Base-by-base conservation (phyloP, 1,140 invertebrate genomes). In the Andricus grossulariae region DNA sequence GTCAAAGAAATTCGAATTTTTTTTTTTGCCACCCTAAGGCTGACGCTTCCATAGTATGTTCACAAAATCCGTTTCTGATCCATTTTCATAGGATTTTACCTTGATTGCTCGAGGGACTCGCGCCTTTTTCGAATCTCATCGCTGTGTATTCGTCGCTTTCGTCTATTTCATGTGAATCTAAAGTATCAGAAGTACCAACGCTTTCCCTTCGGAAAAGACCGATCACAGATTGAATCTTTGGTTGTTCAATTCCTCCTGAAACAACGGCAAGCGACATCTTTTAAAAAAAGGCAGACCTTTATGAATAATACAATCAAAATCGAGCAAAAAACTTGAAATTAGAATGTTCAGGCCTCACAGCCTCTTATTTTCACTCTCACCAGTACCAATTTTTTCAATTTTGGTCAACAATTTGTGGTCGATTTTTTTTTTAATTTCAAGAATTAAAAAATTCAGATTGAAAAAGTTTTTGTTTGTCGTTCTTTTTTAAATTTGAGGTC, bases 181-280 rank as follows among this genome's bases (percentile, higher is more conserved):
- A 80, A 74, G 80, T 77, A 77, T 87, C 83, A 8, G 87, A 78
- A 3, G 88, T 87, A 66, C 85, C 89, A 51, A 84, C 83, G 71
- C 91, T 92, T 49, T 92, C 91, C 19, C 89, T 80, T 60, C 91
- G 86, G 85, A 92, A 92, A 39, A 92, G 86, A 73, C 92, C 92
- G 81, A 92, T 92, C 76, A 92, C 92, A 72, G 92, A 92, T 82
- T 91, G 88, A 76, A 90, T 83, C 81, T 91, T 91, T 71, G 90
- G 92, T 80, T 92, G 90, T 80, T 92, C 92, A 77, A 92, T 92
- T 45, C 91, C 91, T 86, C 92, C 91, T 91, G 81, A 71, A 80
- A 87, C 80, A 80, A 83, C 78, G 76, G 74, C 39, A 79, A 45
- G 18, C 18, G 19, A 49, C 19, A 66, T 50, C 4, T 18, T 19